These are phyloP conservation scores for Amblyraja radiata DNA, from an alignment of 2,797 vertebrate genomes.

Conservation along the genomic window DNA sequence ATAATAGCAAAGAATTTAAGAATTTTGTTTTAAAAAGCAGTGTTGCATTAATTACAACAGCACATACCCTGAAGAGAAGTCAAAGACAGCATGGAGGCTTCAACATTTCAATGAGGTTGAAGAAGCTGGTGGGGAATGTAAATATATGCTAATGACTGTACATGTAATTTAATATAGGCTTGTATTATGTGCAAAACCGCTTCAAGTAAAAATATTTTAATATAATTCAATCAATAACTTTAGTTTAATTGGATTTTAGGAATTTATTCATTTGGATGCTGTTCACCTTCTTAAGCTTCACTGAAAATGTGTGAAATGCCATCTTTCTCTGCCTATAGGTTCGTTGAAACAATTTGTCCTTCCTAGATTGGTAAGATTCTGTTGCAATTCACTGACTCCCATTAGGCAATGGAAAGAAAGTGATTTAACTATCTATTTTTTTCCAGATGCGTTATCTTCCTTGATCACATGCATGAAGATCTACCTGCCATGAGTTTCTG, in stretches of 20 bases:
- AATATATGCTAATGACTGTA: background rate
- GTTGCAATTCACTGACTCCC: background rate
- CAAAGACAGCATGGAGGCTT: background rate
- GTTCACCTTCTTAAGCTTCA: constrained; percentile 9
- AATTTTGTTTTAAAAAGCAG: background rate
- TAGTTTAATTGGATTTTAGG: constrained; percentile 20
- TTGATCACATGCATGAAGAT: no score
- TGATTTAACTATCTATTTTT: background rate
- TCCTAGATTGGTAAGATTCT: background rate
- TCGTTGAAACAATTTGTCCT: background rate
- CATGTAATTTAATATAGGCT: background rate
- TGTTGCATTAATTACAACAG: background rate
- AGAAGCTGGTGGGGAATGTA: background rate
- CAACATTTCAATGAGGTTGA: background rate
- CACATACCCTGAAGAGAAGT: background rate
- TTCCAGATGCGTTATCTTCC: background rate
- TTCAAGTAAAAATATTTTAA: constrained; percentile 8
- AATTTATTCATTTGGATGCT: background rate
- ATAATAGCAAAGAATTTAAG: background rate
- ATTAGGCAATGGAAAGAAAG: background rate
- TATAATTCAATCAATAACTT: constrained; percentile 16
- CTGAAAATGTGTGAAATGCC: background rate
- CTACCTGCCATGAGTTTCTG: no score
- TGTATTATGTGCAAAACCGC: background rate
- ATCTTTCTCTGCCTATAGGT: background rate